These are phyloP conservation scores for Daphoenositta chrysoptera DNA, from an alignment of 2,113 vertebrate species.

Conservation along the genomic window DNA sequence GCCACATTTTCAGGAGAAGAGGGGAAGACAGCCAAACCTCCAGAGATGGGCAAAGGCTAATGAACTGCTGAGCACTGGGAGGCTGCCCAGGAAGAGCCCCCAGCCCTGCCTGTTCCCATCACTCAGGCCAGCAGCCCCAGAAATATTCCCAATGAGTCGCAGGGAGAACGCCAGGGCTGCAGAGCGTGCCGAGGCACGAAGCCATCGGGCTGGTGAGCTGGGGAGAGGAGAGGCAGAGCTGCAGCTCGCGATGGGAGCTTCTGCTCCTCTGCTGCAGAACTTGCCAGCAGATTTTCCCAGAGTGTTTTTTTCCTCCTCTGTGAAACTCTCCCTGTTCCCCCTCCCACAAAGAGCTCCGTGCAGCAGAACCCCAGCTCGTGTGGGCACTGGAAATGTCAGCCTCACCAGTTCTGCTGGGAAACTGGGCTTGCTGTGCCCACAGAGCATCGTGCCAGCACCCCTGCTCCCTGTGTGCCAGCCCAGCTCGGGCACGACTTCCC, in stretches of 20 bases:
- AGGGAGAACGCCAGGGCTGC: not conserved
- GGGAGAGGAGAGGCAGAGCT: not conserved
- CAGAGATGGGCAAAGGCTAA: fast-evolving
- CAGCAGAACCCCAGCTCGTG: not conserved
- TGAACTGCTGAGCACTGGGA: not conserved
- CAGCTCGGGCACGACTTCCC: fast-evolving
- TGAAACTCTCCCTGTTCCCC: not conserved
- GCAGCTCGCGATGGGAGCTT: not conserved
- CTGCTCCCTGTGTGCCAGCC: not conserved
- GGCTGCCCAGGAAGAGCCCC: not conserved
- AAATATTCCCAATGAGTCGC: not conserved
- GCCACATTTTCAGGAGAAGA: not conserved
- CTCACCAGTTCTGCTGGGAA: not conserved
- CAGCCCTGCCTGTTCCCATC: not conserved
- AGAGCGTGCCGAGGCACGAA: not conserved
- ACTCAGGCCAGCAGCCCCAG: not conserved
- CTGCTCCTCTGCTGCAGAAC: not conserved
- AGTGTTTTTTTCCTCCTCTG: fast-evolving
- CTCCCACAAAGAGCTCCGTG: not conserved
- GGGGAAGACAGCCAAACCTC: not conserved
- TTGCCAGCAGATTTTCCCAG: not conserved
- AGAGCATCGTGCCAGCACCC: not conserved
- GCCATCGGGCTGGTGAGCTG: not conserved
- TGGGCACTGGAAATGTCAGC: not conserved
- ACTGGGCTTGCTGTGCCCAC: fast-evolving